Evolutionary conservation across 2,113 vertebrate genomes (phyloP), one percentile per base, ranked within the genome.

Genomic region (Pipra filicauda): DNA sequence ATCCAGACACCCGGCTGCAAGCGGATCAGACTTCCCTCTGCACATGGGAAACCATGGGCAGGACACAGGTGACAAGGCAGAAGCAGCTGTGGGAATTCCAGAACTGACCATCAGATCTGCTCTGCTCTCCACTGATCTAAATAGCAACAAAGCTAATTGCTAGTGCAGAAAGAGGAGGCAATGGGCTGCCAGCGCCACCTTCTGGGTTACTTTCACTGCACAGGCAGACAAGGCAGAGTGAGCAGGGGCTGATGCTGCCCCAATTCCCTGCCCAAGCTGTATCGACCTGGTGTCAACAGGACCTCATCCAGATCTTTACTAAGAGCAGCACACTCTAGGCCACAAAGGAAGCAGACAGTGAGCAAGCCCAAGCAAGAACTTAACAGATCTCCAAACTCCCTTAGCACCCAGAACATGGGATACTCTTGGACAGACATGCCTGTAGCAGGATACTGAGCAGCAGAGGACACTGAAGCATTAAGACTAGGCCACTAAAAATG

Each of bases 111-210:
- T 44, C 67, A 70, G 37, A 72, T n/a, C n/a, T 49, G 64, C 54
- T 49, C 79, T 57, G 23, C 51, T 80, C 11, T 2, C 8, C n/a
- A 14, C 51, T 13, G n/a, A 59, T 55, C 39, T 72, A 48, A 92
- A 64, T 0, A 54, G 41, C 3, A n/a, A 85, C 19, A 28, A 49
- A 76, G 62, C n/a, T 62, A 61, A 88, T 44, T 85, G 54, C 54
- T 9, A 39, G 37, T 4, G 6, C 39, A 33, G 22, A 55, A 17
- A 65, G 54, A 86, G 64, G 46, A 46, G 33, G 43, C 11, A 6
- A 41, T 6, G 14, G 48, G 69, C 79, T 88, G 87, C 69, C 88
- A 77, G 71, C 89, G 93, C 94, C 95, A 94, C 9, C 85, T 49
- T 79, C 85, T 70, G 55, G 70, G 61, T 23, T 15, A 27, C 28